Percentiles rank a stretch among this genome's conserved stretches.
phyloP scores from a whole-genome alignment of 64 coral and sea anemone species.

The Pachyseris speciosa region DNA sequence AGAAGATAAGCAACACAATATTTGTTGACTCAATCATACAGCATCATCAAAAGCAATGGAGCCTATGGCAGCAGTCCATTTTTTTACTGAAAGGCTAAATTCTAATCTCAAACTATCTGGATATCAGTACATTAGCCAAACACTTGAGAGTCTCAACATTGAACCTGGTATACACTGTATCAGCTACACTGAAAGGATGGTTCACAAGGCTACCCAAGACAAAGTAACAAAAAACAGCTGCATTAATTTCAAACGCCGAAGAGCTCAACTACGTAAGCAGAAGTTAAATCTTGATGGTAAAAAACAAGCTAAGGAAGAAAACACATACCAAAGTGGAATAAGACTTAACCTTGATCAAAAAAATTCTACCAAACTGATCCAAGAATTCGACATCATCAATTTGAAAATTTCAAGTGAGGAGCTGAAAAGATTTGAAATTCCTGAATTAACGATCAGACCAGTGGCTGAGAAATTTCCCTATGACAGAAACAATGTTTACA shows the following conservation, averaged over 20 bases:
- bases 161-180: too few relatives aligned
- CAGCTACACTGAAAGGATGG: too few relatives aligned
- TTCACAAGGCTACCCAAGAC: too few relatives aligned
- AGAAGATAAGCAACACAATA: conserved; percentile 4
- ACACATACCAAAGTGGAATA: too few relatives aligned
- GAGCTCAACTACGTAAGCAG: too few relatives aligned
- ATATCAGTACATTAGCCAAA: too few relatives aligned
- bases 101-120: too few relatives aligned
- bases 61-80: neutral
- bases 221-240: too few relatives aligned
- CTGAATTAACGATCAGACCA: conserved; percentile 59
- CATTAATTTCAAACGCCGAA: too few relatives aligned
- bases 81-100: neutral
- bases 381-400: neutral
- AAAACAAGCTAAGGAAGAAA: too few relatives aligned
- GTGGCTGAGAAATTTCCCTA: conserved; percentile 41
- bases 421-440: conserved; percentile 63
- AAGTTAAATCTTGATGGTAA: neutral
- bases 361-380: neutral
- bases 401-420: conserved; percentile 53
- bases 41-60: conserved; percentile 23
- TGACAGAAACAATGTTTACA: conserved; percentile 46
- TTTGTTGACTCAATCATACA: neutral
- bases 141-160: too few relatives aligned
- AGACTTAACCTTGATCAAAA: too few relatives aligned